Base-by-base conservation (phyloP, 1,140 invertebrate species). In the Papilio machaon region DNA sequence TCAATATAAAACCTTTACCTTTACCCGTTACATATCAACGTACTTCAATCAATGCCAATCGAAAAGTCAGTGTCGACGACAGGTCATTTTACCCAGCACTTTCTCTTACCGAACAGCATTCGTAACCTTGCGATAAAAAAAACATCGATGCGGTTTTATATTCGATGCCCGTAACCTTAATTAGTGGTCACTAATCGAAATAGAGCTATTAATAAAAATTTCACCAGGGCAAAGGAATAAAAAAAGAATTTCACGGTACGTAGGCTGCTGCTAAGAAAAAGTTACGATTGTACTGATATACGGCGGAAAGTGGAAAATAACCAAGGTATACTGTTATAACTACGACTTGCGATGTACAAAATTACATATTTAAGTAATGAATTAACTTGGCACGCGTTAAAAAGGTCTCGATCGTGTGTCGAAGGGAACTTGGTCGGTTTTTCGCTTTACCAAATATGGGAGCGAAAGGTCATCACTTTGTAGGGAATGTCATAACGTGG, bases 1-100 rank as follows among this genome's bases (percentile, higher is more conserved):
- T 58, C 80, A 70, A 76, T 76, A 78, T 73, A 17, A 79, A 85
- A 79, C 84, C 80, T 82, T 85, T 85, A 84, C 82, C 81, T 87
- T 87, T 86, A 67, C 74, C 43, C 60, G 73, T 77, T 77, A 30
- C 47, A 80, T 82, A 84, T 82, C 84, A 23, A 54, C 75, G n/a
- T 9, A 77, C 52, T 60, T 78, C 38, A 58, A 84, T 87, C 88
- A 87, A 86, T 89, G 86, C 84, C 86, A 84, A 84, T 87, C 85
- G 82, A 85, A 88, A 88, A 89, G 86, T 86, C 88, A 88, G 83
- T 86, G 88, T 78, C 86, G 67, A 67, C 78, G 83, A 77, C 85
- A 80, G 81, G 84, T 83, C 52, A 47, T 47, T 76, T 82, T 77
- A 82, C 85, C 83, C 64, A 38, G 30, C 30, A 87, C 86, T 89